A percentile compares a stretch with the other conserved stretches of the same genome.
Evolutionary conservation across 2,797 vertebrate genomes (phyloP).

Genomic region (Gambusia yucatana): DNA sequence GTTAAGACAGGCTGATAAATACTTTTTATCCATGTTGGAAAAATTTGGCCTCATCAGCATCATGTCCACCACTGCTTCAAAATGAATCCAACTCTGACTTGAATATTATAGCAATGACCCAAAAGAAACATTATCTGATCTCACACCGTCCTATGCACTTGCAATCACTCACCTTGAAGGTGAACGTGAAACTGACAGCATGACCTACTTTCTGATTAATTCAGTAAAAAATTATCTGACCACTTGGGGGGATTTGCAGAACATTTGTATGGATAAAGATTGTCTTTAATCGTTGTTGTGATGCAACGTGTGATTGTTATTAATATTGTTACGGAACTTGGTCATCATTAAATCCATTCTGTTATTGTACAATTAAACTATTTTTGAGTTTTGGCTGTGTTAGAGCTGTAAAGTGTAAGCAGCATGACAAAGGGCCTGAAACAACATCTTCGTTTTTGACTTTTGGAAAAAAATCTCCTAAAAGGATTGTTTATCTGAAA

Average conservation of each 20-base stretch:
- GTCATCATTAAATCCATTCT: not conserved
- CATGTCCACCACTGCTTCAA: not conserved
- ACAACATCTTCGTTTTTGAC: not conserved
- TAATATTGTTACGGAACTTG: not conserved
- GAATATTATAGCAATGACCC: not conserved
- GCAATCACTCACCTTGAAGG: not conserved
- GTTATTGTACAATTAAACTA: not conserved
- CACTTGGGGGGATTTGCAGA: not conserved
- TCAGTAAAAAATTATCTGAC: not conserved
- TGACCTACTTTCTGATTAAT: conserved; percentile 1
- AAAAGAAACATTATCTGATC: not conserved
- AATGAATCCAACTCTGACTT: not conserved
- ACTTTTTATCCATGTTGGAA: not conserved
- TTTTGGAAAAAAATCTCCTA: not conserved
- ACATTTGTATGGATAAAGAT: not conserved
- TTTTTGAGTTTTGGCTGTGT: not conserved
- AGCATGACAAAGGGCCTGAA: not conserved
- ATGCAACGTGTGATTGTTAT: not conserved
- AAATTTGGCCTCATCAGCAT: not conserved
- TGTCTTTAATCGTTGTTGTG: not conserved
- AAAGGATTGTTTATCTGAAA: not conserved
- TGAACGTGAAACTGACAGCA: not conserved
- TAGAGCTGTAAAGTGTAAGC: not conserved
- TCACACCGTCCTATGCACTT: not conserved
- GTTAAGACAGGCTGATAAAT: not conserved